Evolutionary conservation across 1,140 invertebrate species (phyloP).

Genomic region (Cydia amplana): DNA sequence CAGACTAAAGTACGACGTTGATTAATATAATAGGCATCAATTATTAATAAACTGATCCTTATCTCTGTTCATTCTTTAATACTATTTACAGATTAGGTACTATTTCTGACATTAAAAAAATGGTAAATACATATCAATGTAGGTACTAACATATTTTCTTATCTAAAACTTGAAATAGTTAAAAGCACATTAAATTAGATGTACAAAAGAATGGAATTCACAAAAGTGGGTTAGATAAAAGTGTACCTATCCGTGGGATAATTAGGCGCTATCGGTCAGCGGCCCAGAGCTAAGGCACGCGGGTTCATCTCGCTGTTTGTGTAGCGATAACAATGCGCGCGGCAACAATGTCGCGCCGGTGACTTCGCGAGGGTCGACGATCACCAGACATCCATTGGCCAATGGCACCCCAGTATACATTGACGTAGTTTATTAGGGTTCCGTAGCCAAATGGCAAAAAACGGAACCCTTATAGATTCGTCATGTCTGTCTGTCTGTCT

Average conservation of each 20-base stretch:
- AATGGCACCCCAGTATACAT: neutral
- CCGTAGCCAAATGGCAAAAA: too few species aligned
- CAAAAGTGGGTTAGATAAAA: conserved; percentile 10
- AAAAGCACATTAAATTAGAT: too few species aligned
- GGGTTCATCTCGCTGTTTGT: conserved; percentile 24
- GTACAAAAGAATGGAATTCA: neutral
- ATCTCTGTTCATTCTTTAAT: neutral
- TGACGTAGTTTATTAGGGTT: neutral
- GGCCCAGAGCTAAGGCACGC: conserved; percentile 37
- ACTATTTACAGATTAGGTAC: neutral
- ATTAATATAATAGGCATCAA: too few species aligned
- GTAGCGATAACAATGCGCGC: neutral
- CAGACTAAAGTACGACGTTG: neutral
- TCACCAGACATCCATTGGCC: neutral
- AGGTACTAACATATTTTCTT: too few species aligned
- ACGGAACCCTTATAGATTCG: too few species aligned
- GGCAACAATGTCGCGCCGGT: neutral
- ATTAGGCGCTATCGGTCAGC: conserved; percentile 41
- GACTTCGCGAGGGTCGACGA: neutral
- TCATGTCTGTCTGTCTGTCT: too few species aligned
- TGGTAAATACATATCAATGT: too few species aligned
- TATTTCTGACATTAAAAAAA: neutral
- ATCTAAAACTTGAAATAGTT: too few species aligned
- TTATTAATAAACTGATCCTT: neutral
- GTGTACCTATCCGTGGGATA: conserved; percentile 5